Percentiles rank a stretch among this genome's conserved stretches.
These are phyloP conservation scores for Euphonia xanthogaster DNA, from an alignment of 2,797 vertebrate genomes.

Conservation along the genomic window DNA sequence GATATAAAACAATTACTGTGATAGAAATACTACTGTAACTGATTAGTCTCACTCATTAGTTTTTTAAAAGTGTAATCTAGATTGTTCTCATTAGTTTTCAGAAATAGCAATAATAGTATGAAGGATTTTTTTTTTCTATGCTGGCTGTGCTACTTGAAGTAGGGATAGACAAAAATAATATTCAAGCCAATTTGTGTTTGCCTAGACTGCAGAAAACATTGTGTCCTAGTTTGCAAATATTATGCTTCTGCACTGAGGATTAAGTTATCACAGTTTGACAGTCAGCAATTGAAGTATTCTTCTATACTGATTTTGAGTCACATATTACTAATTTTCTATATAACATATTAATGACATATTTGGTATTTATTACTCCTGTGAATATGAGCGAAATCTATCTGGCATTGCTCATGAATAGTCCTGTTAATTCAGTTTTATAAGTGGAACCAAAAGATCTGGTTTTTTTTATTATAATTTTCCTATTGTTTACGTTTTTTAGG, in stretches of 20 bases:
- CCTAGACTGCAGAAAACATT: not conserved
- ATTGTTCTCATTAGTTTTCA: not conserved
- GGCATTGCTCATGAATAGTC: not conserved
- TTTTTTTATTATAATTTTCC: not conserved
- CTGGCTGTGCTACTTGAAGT: not conserved
- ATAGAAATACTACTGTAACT: not conserved
- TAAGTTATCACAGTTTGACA: conserved; percentile 21
- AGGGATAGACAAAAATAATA: not conserved
- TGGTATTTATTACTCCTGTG: conserved; percentile 1
- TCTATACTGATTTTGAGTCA: not conserved
- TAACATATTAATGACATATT: conserved; percentile 12
- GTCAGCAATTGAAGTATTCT: conserved; percentile 1
- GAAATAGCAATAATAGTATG: not conserved
- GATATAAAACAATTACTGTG: not conserved
- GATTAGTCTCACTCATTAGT: not conserved
- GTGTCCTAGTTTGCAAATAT: conserved; percentile 37
- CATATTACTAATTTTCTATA: conserved; percentile 12
- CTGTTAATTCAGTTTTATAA: not conserved
- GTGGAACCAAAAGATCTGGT: not conserved
- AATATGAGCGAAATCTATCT: conserved; percentile 14
- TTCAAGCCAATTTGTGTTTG: conserved; percentile 36
- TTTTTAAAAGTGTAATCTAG: not conserved
- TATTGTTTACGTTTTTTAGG: not conserved
- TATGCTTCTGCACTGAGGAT: not conserved
- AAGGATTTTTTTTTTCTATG: not conserved